Evolutionary conservation across 2,113 vertebrate genomes (phyloP), one percentile per base, ranked within the genome.

Genomic region (Seriola rivoliana): DNA sequence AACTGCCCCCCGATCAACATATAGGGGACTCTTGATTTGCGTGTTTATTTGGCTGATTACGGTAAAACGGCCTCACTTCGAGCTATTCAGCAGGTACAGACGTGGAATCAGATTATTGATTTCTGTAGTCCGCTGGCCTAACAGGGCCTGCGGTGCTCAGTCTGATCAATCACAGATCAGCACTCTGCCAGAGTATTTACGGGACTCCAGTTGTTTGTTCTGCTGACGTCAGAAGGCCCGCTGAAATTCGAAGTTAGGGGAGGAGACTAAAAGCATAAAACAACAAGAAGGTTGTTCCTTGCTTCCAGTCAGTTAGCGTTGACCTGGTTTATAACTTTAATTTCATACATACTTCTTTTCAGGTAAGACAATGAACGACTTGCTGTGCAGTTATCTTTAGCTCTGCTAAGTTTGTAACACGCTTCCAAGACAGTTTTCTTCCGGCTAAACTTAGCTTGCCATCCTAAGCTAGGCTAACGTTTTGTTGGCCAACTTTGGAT

Each of bases 191-290:
- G 0, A 3, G 54, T 75, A 68, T 14, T 59, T 81, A 29, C 59
- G 69, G 69, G 55, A 52, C 62, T 16, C 4, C 21, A 4, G 10
- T 19, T 16, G 16, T 13, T 0, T 8, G 11, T n/a, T 70, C 54
- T 42, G 57, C 38, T 70, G 0, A 70, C 84, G 87, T 86, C 87
- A 69, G 55, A 82, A 67, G 69, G 80, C 90, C 90, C 94, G 94
- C 93, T 91, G 89, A 95, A 95, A 94, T 95, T 95, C 93, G 93
- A 95, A 95, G 85, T 92, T 92, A 54, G 59, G 87, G 79, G 85
- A 84, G 85, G 80, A 76, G 72, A 70, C 65, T 25, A n/a, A 50
- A 65, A 36, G 25, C 54, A 1, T 10, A 52, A 32, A 58, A 66
- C 42, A 80, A 65, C 76, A 5, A 63, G 25, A 11, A 23, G 36